A percentile compares a stretch with the other conserved stretches of the same genome.
Evolutionary conservation across 2,888 invertebrate genomes (phyloP).

Genomic region (Phengaris alcon): DNA sequence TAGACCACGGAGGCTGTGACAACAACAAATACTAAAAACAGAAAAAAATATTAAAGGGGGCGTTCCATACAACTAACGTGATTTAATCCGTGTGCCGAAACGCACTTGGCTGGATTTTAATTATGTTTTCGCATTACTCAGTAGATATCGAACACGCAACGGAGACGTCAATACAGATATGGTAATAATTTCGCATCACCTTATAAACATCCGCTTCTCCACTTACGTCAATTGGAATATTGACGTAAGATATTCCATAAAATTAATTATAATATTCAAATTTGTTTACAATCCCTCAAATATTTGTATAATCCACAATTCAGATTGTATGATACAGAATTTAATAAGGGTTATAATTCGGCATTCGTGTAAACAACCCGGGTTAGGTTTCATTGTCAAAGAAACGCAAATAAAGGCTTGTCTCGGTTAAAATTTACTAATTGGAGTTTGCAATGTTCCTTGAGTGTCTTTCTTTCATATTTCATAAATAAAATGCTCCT

Average conservation of each 20-base stretch:
- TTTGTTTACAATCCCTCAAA: conserved; percentile 24
- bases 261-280: conserved; percentile 24
- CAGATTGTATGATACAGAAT: conserved; percentile 18
- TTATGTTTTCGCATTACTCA: too few species aligned
- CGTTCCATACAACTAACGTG: too few species aligned
- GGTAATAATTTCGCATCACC: background rate
- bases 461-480: conserved; percentile 5
- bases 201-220: background rate
- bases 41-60: too few species aligned
- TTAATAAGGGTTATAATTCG: conserved; percentile 25
- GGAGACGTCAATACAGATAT: background rate
- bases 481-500: background rate
- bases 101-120: too few species aligned
- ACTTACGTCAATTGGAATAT: background rate
- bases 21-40: too few species aligned
- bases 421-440: conserved; percentile 22
- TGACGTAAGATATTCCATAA: conserved; percentile 10
- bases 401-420: conserved; percentile 22
- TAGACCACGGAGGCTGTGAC: too few species aligned
- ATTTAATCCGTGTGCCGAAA: too few species aligned
- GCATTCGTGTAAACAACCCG: conserved; percentile 14
- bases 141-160: background rate
- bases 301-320: conserved; percentile 23
- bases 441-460: conserved; percentile 19
- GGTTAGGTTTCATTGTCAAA: conserved; percentile 23